These are phyloP conservation scores for Nannoperca australis DNA, from an alignment of 2,797 vertebrate species.

Conservation along the genomic window DNA sequence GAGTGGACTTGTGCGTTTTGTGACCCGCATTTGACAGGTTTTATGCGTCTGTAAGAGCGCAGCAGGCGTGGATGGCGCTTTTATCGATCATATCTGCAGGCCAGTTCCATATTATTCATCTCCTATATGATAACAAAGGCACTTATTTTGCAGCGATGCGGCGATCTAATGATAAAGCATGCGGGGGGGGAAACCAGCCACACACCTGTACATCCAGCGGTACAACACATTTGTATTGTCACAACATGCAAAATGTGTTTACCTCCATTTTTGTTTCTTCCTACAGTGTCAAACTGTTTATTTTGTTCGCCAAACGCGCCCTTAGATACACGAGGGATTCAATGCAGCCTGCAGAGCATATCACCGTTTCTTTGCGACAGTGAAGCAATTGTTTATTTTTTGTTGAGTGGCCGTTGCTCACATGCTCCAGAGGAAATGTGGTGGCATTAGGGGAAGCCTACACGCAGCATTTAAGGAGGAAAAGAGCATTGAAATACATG, in stretches of 20 bases:
- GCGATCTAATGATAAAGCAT: background rate
- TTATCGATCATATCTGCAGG: slow-evolving; percentile 67
- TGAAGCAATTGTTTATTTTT: background rate
- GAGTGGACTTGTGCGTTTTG: background rate
- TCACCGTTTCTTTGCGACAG: background rate
- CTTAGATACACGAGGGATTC: background rate
- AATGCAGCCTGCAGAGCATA: slow-evolving; percentile 10
- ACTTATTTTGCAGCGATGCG: slow-evolving; percentile 48
- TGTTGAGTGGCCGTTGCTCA: background rate
- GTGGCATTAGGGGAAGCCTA: background rate
- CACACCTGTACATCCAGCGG: slow-evolving; percentile 10
- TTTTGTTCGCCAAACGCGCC: slow-evolving; percentile 16
- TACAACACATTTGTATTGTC: background rate
- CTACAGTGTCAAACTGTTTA: background rate
- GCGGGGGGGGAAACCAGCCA: background rate
- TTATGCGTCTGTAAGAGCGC: slow-evolving; percentile 31
- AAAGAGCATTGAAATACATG: background rate
- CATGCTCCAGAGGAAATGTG: background rate
- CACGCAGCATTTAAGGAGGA: background rate
- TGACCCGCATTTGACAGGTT: background rate
- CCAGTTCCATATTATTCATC: slow-evolving; percentile 52
- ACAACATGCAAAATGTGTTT: slow-evolving; percentile 19
- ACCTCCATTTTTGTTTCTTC: background rate
- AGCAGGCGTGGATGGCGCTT: slow-evolving; percentile 63
- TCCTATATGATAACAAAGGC: slow-evolving; percentile 73